phyloP scores from a whole-genome alignment of 2,113 vertebrate genomes.

The Arizona elegans region DNA sequence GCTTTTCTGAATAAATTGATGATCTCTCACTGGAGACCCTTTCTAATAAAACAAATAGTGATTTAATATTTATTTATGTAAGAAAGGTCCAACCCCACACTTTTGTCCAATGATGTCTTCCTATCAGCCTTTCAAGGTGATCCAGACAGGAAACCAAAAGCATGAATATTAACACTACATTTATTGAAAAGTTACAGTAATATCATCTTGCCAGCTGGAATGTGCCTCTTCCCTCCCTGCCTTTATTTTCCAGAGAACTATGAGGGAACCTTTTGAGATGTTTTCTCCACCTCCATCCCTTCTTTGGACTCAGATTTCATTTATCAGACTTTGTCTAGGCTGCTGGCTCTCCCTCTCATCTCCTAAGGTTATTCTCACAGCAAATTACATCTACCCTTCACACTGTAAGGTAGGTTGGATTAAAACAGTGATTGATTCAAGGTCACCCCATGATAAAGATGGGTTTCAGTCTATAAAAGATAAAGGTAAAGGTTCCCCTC shows the following conservation, averaged over 20 bases:
- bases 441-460: background rate
- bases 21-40: background rate
- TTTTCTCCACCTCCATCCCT: background rate
- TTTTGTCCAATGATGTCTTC: background rate
- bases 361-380: background rate
- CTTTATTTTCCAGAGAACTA: background rate
- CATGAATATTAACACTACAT: background rate
- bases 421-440: background rate
- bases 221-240: background rate
- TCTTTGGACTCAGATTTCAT: background rate
- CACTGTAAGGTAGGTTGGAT: background rate
- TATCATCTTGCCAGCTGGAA: background rate
- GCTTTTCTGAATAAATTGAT: background rate
- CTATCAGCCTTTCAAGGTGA: background rate
- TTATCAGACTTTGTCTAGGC: background rate
- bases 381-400: background rate
- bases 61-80: background rate
- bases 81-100: background rate
- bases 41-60: background rate
- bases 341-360: background rate
- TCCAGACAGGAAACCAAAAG: background rate
- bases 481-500: too few relatives aligned
- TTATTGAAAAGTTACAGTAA: background rate
- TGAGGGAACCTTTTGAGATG: background rate
- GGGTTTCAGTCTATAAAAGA: background rate